Conservation (phyloP, 2,113 vertebrate species). For the Climacteris rufus region DNA sequence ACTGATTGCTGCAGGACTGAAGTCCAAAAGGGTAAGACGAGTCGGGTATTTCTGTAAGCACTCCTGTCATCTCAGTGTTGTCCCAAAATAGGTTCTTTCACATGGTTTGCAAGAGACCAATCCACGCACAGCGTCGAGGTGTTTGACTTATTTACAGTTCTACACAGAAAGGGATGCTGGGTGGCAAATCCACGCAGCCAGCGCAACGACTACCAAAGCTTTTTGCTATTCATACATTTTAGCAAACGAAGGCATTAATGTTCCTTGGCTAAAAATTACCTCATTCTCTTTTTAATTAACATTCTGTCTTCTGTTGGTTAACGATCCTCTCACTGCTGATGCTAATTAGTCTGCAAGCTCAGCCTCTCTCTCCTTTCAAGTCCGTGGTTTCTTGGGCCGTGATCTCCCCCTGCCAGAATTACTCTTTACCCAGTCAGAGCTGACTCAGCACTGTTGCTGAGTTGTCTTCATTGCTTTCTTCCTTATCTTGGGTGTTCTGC, state of each 20-base stretch:
- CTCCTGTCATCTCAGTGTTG: not conserved
- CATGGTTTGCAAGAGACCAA: not conserved
- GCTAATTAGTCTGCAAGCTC: not conserved
- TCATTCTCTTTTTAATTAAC: not conserved
- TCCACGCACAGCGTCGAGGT: not conserved
- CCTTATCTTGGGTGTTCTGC: not conserved
- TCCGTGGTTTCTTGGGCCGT: not conserved
- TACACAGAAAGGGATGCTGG: not conserved
- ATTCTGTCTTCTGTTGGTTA: not conserved
- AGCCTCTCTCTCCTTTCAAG: not conserved
- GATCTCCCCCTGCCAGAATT: not conserved
- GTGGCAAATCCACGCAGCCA: not conserved
- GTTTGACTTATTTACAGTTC: not conserved
- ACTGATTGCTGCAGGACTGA: not conserved
- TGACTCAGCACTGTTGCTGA: not conserved
- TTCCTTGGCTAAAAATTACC: not conserved
- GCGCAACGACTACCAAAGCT: not conserved
- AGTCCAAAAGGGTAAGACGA: not conserved
- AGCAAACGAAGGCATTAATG: not conserved
- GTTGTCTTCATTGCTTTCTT: not conserved
- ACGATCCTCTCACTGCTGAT: not conserved
- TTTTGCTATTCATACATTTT: not conserved
- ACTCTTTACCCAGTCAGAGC: not conserved
- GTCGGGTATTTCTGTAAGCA: not conserved
- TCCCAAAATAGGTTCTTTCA: not conserved